phyloP scores from a whole-genome alignment of 2,888 invertebrate genomes.

The Pogonocherus hispidulus region DNA sequence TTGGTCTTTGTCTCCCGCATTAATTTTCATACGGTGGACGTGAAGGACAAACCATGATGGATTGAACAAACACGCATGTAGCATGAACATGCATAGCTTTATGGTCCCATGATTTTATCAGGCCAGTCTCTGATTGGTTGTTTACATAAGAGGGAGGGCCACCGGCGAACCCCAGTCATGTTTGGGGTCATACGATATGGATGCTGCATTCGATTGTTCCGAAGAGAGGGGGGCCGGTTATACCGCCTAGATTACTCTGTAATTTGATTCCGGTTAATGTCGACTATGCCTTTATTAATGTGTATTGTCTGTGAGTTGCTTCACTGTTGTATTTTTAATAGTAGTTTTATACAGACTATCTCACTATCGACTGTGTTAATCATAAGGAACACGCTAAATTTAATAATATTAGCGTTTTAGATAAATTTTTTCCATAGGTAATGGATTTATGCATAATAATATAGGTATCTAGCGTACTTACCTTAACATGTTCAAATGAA shows the following conservation, averaged over 20 bases:
- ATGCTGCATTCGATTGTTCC: conserved; percentile 61
- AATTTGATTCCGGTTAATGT: conserved; percentile 51
- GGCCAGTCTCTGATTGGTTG: conserved; percentile 68
- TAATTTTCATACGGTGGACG: conserved; percentile 34
- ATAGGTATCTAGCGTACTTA: too few species aligned
- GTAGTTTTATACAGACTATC: conserved; percentile 11
- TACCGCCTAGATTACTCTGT: conserved; percentile 48
- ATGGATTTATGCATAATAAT: too few species aligned
- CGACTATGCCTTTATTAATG: conserved; percentile 44
- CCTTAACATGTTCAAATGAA: too few species aligned
- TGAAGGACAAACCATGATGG: conserved; percentile 43
- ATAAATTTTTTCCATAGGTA: too few species aligned
- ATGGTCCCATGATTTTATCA: conserved; percentile 70
- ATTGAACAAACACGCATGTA: conserved; percentile 63
- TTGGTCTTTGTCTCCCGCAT: conserved; percentile 7
- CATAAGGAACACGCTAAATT: too few species aligned
- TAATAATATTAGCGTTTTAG: too few species aligned
- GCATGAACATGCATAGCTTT: conserved; percentile 67
- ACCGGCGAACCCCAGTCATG: conserved; percentile 52
- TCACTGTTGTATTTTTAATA: conserved; percentile 22
- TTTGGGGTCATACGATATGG: conserved; percentile 62
- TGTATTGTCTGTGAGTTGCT: conserved; percentile 32
- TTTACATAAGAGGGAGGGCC: conserved; percentile 67
- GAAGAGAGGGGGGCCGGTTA: conserved; percentile 32
- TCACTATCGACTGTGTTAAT: too few species aligned